Evolutionary conservation across 1,140 invertebrate genomes (phyloP).

Genomic region (Dendrolimus punctatus): DNA sequence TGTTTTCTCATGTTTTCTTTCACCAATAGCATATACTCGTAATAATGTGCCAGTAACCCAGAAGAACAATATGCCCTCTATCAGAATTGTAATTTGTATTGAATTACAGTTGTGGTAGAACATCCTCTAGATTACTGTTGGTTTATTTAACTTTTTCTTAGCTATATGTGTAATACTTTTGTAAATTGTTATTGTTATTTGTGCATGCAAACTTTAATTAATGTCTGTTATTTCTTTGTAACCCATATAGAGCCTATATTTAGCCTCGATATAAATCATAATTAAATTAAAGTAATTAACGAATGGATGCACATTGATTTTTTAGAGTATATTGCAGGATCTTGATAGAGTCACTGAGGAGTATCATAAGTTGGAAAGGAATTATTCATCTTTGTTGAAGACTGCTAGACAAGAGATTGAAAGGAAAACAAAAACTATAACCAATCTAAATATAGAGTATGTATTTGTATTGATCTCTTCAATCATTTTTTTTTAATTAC

Average conservation of each 20-base stretch:
- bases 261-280: neutral
- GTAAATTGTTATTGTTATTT: no score
- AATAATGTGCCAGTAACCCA: no score
- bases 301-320: constrained; percentile 56
- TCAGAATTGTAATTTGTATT: no score
- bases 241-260: neutral
- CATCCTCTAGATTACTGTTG: no score
- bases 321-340: constrained; percentile 64
- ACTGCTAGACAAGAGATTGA: constrained; percentile 55
- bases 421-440: constrained; percentile 51
- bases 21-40: no score
- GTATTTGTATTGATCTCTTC: constrained; percentile 17
- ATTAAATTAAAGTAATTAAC: constrained; percentile 2
- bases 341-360: constrained; percentile 46
- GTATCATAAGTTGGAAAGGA: constrained; percentile 43
- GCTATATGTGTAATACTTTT: no score
- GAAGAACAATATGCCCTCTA: no score
- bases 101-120: no score
- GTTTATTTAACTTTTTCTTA: no score
- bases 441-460: constrained; percentile 50
- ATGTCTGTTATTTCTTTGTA: no score
- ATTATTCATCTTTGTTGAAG: constrained; percentile 57
- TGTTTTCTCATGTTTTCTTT: no score
- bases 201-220: no score
- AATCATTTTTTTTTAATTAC: constrained; percentile 4